A percentile compares a stretch with the other conserved stretches of the same genome.
Conservation (phyloP, 2,113 vertebrate genomes). For the Pelecanoides urinatrix region DNA sequence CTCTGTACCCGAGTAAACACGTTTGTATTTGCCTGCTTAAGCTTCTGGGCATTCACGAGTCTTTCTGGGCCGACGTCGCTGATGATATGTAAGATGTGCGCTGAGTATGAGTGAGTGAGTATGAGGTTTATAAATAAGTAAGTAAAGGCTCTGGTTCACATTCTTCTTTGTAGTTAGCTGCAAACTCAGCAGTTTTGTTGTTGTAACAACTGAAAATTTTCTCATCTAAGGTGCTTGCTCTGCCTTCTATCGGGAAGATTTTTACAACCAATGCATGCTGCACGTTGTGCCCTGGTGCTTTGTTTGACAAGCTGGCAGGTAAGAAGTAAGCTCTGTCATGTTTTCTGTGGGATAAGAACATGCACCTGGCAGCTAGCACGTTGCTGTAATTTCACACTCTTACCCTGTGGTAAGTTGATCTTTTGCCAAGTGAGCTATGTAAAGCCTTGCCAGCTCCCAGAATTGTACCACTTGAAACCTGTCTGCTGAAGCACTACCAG, state of each 20-base stretch:
- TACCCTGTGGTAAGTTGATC: neutral
- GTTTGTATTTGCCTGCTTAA: neutral
- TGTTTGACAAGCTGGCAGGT: constrained; percentile 30
- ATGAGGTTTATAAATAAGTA: neutral
- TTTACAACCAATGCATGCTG: neutral
- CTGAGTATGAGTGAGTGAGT: neutral
- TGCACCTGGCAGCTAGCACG: neutral
- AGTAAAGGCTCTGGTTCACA: neutral
- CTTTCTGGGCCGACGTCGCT: neutral
- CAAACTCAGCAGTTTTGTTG: neutral
- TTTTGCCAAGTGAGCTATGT: constrained; percentile 39
- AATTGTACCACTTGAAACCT: neutral
- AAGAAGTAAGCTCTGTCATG: neutral
- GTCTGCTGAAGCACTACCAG: neutral
- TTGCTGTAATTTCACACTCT: constrained; percentile 35
- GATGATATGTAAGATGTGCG: neutral
- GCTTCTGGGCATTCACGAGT: neutral
- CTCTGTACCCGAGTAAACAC: neutral
- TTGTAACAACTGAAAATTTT: neutral
- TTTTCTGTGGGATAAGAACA: neutral
- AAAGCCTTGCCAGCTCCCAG: constrained; percentile 18
- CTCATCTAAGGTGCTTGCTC: neutral
- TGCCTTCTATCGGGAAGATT: fast-evolving
- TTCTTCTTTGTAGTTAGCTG: neutral
- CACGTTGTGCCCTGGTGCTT: neutral